Evolutionary conservation across 2,113 vertebrate genomes (phyloP).

Genomic region (Amphiprion ocellaris): DNA sequence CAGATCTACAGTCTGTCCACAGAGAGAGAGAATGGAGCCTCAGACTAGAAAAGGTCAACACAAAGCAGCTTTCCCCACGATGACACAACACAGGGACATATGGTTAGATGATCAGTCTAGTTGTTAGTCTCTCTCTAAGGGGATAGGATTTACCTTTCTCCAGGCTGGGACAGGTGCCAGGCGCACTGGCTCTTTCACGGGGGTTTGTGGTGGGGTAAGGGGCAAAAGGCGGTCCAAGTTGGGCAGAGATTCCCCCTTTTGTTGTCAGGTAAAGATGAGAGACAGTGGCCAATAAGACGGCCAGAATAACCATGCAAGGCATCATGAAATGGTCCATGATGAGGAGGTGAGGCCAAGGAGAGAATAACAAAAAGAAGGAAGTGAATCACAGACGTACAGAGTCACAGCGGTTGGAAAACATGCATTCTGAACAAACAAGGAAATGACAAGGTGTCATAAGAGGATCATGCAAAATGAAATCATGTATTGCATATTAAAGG

Average conservation of each 20-base stretch:
- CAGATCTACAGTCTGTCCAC: constrained; percentile 9
- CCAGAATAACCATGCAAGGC: constrained; percentile 53
- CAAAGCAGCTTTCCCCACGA: constrained; percentile 21
- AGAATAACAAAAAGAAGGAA: constrained; percentile 67
- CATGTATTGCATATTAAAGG: constrained; percentile 18
- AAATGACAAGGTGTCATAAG: constrained; percentile 32
- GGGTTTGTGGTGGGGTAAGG: constrained; percentile 81
- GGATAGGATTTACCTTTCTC: constrained; percentile 93
- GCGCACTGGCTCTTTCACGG: constrained; percentile 84
- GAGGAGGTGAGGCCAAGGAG: constrained; percentile 60
- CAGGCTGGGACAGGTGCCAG: constrained; percentile 90
- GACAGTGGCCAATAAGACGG: constrained; percentile 47
- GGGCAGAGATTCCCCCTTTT: constrained; percentile 88
- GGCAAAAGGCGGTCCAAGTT: constrained; percentile 88
- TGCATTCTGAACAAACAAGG: constrained; percentile 22
- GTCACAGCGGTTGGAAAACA: constrained; percentile 43
- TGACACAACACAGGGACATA: constrained; percentile 13
- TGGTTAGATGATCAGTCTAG: constrained; percentile 38
- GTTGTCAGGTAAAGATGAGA: constrained; percentile 69
- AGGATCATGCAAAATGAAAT: constrained; percentile 6
- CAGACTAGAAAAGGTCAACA: constrained; percentile 9
- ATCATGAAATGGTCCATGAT: constrained; percentile 58
- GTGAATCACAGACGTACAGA: constrained; percentile 52
- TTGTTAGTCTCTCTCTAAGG: constrained; percentile 38
- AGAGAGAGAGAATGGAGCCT: background rate